Base-by-base conservation (phyloP, 1,140 invertebrate genomes). In the Drosophila lini region DNA sequence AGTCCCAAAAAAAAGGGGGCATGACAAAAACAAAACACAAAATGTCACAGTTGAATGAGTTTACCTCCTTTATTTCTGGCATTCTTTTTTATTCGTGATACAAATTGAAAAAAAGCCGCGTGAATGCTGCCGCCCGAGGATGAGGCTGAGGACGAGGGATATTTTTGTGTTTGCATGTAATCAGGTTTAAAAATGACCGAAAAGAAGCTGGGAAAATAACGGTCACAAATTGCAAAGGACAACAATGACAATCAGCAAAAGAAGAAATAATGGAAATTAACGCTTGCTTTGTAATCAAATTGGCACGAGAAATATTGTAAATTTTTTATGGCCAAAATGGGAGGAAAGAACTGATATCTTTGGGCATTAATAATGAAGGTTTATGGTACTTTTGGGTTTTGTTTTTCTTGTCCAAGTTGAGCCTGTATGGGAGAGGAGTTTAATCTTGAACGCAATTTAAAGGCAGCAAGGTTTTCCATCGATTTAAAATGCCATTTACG, bases 151-250 rank as follows among this genome's bases (percentile, higher is more conserved):
- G 68, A 70, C 68, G 47, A 73, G 59, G 82, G 65, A 79, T 74
- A 79, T 63, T 68, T 56, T 80, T 74, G 50, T 82, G 36, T 70
- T 47, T 59, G 69, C 63, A 64, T 81, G 79, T 88, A 88, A 89
- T 88, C 83, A 89, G 80, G 73, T 88, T 88, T 74, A 80, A 74
- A 77, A 88, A 88, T 88, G 84, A 80, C 80, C 74, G 50, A 58
- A 77, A 53, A 34, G 61, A 28, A 86, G 85, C 50, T n/a, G 60
- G 53, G 50, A 41, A 53, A 65, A 85, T 59, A 86, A 86, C 58
- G 82, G 53, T 63, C 70, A 67, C 80, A 64, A 83, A 83, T 71
- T 63, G 76, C 81, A 78, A 76, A 41, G 45, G 65, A 71, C 69
- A 60, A 83, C 71, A 88, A 88, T 78, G 78, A 74, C 74, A 85